These are phyloP conservation scores for Manacus vitellinus DNA, from an alignment of 2,113 vertebrate species.

Conservation along the genomic window DNA sequence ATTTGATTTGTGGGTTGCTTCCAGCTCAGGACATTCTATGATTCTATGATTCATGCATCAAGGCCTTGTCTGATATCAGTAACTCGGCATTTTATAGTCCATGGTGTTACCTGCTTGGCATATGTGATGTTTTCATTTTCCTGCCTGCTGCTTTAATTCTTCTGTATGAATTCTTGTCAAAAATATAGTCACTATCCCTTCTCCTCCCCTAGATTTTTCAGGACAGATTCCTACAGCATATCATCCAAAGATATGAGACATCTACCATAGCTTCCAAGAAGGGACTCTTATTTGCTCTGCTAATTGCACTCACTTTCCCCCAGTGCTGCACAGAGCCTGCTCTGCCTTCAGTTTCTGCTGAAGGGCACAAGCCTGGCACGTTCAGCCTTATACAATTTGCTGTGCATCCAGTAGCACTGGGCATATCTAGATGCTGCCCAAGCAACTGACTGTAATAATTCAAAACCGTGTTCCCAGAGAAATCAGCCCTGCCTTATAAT, in stretches of 20 bases:
- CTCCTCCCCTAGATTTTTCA: neutral
- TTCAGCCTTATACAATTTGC: neutral
- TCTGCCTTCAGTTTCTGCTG: neutral
- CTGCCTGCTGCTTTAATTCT: neutral
- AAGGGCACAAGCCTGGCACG: neutral
- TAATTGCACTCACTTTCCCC: neutral
- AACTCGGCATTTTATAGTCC: neutral
- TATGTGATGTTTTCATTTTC: neutral
- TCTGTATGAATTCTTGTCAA: neutral
- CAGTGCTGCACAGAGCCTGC: neutral
- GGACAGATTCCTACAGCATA: neutral
- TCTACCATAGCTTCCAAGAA: neutral
- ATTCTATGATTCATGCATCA: neutral
- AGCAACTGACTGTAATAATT: neutral
- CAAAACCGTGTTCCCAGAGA: neutral
- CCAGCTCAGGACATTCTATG: neutral
- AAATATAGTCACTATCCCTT: neutral
- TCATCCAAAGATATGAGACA: neutral
- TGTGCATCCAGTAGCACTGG: neutral
- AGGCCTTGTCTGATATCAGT: neutral
- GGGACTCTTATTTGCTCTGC: neutral
- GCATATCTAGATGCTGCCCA: neutral
- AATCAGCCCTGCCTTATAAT: neutral
- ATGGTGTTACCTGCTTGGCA: neutral
- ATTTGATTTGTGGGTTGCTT: neutral